phyloP scores from a whole-genome alignment of 2,113 vertebrate species.

The Actenoides lindsayi region DNA sequence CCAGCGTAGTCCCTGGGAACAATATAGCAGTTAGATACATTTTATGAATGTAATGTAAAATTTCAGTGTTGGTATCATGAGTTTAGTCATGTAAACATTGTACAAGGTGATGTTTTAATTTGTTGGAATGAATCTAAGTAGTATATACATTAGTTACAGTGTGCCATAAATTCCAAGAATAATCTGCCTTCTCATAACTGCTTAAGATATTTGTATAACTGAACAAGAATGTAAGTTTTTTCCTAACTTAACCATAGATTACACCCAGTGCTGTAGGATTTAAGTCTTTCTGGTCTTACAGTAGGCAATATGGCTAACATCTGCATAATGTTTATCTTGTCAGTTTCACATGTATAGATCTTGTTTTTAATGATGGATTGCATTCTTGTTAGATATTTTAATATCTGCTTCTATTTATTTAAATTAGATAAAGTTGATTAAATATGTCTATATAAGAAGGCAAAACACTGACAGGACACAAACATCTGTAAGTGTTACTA shows the following conservation, averaged over 20 bases:
- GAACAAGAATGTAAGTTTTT: background rate
- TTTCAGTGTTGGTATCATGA: background rate
- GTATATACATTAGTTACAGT: background rate
- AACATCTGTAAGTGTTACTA: background rate
- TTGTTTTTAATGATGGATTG: background rate
- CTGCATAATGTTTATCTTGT: background rate
- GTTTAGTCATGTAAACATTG: background rate
- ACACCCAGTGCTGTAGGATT: background rate
- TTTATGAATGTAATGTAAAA: background rate
- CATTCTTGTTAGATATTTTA: background rate
- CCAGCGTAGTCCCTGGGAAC: background rate
- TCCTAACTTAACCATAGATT: background rate
- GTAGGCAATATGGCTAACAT: background rate
- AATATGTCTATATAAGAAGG: background rate
- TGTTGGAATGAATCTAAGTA: background rate
- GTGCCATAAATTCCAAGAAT: background rate
- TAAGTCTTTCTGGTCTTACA: background rate
- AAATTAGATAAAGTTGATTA: background rate
- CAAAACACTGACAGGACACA: background rate
- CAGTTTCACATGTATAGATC: accelerated
- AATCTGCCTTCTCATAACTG: background rate
- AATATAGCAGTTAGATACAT: background rate
- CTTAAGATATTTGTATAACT: background rate
- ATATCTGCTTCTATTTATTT: background rate
- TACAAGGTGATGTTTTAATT: background rate